Conservation (phyloP, 2,113 vertebrate genomes). For the Sylvicapra grimmia region DNA sequence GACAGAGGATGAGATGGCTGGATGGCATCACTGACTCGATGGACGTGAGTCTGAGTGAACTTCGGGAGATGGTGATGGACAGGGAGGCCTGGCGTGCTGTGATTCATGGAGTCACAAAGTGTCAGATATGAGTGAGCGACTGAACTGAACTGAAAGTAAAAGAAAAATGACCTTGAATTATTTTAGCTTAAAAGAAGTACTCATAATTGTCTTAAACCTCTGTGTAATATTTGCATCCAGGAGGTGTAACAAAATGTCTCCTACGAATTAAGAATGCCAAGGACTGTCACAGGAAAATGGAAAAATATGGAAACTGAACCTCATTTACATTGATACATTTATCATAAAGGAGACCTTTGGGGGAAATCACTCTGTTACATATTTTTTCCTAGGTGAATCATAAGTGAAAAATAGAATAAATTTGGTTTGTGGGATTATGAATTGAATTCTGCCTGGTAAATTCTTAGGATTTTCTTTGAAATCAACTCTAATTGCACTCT, state of each 20-base stretch:
- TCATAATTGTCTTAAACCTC: background rate
- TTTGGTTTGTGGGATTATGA: background rate
- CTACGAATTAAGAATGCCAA: background rate
- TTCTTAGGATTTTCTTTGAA: background rate
- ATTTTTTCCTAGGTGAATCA: background rate
- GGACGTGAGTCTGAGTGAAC: no score
- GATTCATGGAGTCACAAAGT: no score
- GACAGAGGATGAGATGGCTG: no score
- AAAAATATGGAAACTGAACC: background rate
- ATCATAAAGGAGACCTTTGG: background rate
- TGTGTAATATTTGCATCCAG: background rate
- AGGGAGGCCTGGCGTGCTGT: no score
- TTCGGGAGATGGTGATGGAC: no score
- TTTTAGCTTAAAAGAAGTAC: background rate
- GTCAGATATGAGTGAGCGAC: no score
- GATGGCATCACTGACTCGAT: no score
- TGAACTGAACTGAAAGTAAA: background rate
- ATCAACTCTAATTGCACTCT: background rate
- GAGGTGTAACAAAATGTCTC: background rate
- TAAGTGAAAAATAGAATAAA: slow-evolving; percentile 8
- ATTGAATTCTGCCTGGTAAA: background rate
- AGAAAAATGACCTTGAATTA: background rate
- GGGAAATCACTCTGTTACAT: background rate
- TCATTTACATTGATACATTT: background rate
- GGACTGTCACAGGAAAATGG: background rate